phyloP scores from a whole-genome alignment of 2,797 vertebrate species.

The Mionectes olivaceus region DNA sequence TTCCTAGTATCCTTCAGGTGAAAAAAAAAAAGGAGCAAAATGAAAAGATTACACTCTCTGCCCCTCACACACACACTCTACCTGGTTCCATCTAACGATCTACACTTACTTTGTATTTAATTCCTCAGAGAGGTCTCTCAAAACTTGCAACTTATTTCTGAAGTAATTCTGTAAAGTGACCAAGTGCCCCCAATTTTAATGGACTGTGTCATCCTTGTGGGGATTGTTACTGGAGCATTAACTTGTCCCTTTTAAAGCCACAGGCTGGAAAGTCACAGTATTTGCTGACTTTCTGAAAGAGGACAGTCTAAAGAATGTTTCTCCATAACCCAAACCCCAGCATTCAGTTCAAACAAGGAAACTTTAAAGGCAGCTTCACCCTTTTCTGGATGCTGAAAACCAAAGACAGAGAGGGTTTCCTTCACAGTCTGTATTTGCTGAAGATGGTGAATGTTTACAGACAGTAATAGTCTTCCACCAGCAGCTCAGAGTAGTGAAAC shows the following conservation, averaged over 20 bases:
- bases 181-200: conserved; percentile 64
- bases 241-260: conserved; percentile 56
- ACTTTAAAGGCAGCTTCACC: neutral
- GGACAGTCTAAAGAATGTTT: neutral
- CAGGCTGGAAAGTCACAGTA: neutral
- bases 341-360: neutral
- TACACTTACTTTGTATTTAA: neutral
- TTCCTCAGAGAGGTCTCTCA: neutral
- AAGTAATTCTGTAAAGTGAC: conserved; percentile 58
- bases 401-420: neutral
- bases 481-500: neutral
- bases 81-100: neutral
- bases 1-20: neutral
- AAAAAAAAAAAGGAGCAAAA: neutral
- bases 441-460: neutral
- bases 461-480: neutral
- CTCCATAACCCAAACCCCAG: neutral
- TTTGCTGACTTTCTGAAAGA: conserved; percentile 53
- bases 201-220: conserved; percentile 40
- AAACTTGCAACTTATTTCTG: conserved; percentile 35
- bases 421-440: neutral
- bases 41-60: neutral
- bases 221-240: conserved; percentile 58
- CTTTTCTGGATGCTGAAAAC: neutral
- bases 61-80: neutral